phyloP scores from a whole-genome alignment of 2,888 invertebrate species.

The Phaedon cochleariae region DNA sequence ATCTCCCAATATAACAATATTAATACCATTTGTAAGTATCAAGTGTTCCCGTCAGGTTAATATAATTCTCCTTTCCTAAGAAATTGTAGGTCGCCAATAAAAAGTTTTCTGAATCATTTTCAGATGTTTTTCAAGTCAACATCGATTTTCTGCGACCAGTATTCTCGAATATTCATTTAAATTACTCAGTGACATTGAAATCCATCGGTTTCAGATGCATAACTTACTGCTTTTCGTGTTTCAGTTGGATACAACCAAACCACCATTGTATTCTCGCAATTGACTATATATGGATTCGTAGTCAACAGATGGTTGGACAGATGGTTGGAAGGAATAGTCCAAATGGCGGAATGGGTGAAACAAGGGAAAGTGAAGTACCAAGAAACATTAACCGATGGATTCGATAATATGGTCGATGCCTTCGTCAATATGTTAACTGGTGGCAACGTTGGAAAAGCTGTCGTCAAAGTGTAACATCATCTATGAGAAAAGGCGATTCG shows the following conservation, averaged over 20 bases:
- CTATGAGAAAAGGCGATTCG: not conserved
- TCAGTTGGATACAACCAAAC: conserved; percentile 32
- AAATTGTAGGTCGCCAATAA: no score
- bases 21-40: not conserved
- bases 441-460: conserved; percentile 49
- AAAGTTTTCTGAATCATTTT: no score
- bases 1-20: conserved; percentile 72
- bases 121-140: no score
- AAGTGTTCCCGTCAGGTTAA: no score
- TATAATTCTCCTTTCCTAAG: no score
- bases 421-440: conserved; percentile 50
- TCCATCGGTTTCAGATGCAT: no score
- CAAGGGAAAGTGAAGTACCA: conserved; percentile 75
- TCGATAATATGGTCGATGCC: conserved; percentile 63
- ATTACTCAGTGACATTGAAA: no score
- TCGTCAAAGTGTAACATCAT: conserved; percentile 44
- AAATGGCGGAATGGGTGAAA: conserved; percentile 71
- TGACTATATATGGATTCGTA: conserved; percentile 49
- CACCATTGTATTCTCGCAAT: conserved; percentile 39
- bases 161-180: no score
- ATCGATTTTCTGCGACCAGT: no score
- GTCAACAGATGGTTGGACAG: conserved; percentile 57
- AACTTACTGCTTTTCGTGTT: conserved; percentile 22
- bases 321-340: conserved; percentile 71
- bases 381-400: conserved; percentile 72